Percentiles rank a stretch among this genome's conserved stretches.
Evolutionary conservation across 2,888 invertebrate species (phyloP).

Genomic region (Lymantria monacha): DNA sequence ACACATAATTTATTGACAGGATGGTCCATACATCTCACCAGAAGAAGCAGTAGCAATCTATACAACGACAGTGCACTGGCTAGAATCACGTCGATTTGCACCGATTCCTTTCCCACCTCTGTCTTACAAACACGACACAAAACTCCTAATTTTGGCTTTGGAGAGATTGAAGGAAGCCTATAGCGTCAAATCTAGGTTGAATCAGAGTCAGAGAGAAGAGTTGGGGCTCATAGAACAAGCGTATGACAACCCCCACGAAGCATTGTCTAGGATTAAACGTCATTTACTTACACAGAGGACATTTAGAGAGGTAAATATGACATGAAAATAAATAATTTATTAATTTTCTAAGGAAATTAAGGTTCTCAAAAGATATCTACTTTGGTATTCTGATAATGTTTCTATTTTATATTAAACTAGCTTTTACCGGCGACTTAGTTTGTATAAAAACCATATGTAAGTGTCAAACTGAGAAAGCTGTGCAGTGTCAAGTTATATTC

Average conservation of each 20-base stretch:
- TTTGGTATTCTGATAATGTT: too few species aligned
- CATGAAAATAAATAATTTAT: not conserved
- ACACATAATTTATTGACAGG: conserved; percentile 67
- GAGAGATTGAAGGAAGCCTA: conserved; percentile 99
- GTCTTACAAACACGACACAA: conserved; percentile 99
- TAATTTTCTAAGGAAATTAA: too few species aligned
- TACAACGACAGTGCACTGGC: conserved; percentile 99
- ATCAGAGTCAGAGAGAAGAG: conserved; percentile 99
- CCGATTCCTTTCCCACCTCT: conserved; percentile 99
- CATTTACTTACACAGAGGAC: conserved; percentile 98
- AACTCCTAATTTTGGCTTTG: conserved; percentile 96
- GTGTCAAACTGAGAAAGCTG: too few species aligned
- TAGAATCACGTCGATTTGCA: conserved; percentile 98
- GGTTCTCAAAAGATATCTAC: too few species aligned
- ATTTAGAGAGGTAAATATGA: conserved; percentile 92
- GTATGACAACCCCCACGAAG: conserved; percentile 99
- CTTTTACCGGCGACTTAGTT: too few species aligned
- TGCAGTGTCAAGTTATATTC: too few species aligned
- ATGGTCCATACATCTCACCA: conserved; percentile 99
- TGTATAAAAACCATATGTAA: too few species aligned
- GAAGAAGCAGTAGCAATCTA: conserved; percentile 99
- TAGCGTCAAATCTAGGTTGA: conserved; percentile 97
- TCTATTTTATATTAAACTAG: too few species aligned
- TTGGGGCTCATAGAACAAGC: conserved; percentile 99
- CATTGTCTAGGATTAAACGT: conserved; percentile 98